Base-by-base conservation (phyloP, 2,113 vertebrate genomes). In the Zosterops pallidus region DNA sequence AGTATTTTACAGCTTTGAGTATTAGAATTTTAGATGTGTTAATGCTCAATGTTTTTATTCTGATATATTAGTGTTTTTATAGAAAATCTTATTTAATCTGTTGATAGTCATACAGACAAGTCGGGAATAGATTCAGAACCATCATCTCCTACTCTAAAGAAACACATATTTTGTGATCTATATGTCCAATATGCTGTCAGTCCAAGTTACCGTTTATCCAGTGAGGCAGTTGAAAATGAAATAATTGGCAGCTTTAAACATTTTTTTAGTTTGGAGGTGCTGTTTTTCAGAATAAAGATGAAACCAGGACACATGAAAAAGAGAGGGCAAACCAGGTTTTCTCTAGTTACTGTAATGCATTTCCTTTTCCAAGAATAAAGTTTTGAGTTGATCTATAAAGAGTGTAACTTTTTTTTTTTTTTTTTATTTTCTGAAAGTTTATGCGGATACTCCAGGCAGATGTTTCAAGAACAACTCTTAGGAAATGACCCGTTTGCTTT, bases 161-260 rank as follows among this genome's bases (percentile, higher is more conserved):
- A 55, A 25, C 5, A 7, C 7, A 1, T 12, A 14, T 55, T 26
- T 64, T 23, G 12, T 16, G 5, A 47, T 53, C 12, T 31, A 0
- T 26, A 31, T 15, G 11, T 64, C 8, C 24, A 42, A 7, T 9
- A 17, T 22, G 12, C 13, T 60, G 37, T 8, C 41, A 42, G 37
- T 12, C 57, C 46, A 24, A 33, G 26, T 44, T 41, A 37, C 22
- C 29, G 22, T 31, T 80, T 63, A 14, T n/a, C 20, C 28, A 9
- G 4, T 22, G 29, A 67, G 14, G 26, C 29, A 57, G 17, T 1
- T 46, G 9, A 77, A 63, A 9, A 50, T 26, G 0, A 67, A 76
- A 31, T 35, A 44, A 41, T 41, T 0, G 0, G 14, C 37, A 59
- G 12, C 13, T 76, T 76, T 35, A 37, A 13, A 52, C 6, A 60